Evolutionary conservation across 2,888 invertebrate species (phyloP), one percentile per base, ranked within the genome.

Genomic region (Drosophila eohydei): DNA sequence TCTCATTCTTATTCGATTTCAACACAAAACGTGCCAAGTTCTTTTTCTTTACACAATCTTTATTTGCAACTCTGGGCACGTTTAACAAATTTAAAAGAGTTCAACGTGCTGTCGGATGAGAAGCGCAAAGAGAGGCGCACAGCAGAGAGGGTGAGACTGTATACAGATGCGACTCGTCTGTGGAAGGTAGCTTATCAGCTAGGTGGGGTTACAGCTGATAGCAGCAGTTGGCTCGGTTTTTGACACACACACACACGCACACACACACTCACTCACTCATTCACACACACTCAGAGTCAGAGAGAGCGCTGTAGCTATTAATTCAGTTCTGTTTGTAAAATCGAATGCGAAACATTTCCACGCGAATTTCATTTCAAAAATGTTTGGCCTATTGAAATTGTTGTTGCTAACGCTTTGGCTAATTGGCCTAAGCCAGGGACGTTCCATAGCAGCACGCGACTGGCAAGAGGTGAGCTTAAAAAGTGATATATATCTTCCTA

Each of bases 1-100:
- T 58, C 54, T 43, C n/a, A 66, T 65, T 74, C 68, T 67, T 57
- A 71, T 74, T 75, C 58, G 80, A 88, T 85, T 89, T 88, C 88
- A 82, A 83, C 88, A 89, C 56, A 89, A 85, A 89, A 85, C 88
- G 88, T 89, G 89, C 78, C 74, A 65, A 74, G 57, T 67, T 77
- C 63, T 69, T 61, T 43, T 77, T 52, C 59, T 40, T 43, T 54
- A 36, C 36, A 52, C 51, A 52, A 52, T 40, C 40, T 54, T n/a
- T 54, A 38, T 38, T 46, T 41, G 38, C 57, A 71, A 67, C 28
- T 48, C 76, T 81, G 57, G 79, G 74, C 77, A 81, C 88, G 82
- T 89, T 74, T 64, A 62, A 51, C 61, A 78, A 81, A 88, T 82
- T 84, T 71, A 80, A 85, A 78, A 76, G 71, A 84, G 85, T 85